These are phyloP conservation scores for Microplitis manilae DNA, from an alignment of 2,888 invertebrate genomes.

Conservation along the genomic window DNA sequence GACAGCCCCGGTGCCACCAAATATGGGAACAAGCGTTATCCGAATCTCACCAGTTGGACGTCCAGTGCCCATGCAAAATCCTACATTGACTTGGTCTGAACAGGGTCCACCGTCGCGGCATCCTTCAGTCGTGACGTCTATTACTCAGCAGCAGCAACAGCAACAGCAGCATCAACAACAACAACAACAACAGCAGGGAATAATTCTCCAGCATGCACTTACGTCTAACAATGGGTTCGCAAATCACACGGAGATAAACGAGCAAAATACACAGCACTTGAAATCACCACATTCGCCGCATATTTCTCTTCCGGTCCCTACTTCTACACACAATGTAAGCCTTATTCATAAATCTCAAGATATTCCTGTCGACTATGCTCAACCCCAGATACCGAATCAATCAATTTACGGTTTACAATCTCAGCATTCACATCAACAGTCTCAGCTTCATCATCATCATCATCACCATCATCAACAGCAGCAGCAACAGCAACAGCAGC, in stretches of 20 bases:
- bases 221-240: constrained; percentile 68
- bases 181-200: constrained; percentile 64
- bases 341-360: constrained; percentile 63
- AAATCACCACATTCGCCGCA: constrained; percentile 65
- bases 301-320: constrained; percentile 56
- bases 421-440: constrained; percentile 49
- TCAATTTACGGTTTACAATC: constrained; percentile 41
- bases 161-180: constrained; percentile 60
- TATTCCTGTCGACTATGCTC: constrained; percentile 66
- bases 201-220: constrained; percentile 72
- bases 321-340: constrained; percentile 61
- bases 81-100: constrained; percentile 63
- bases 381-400: constrained; percentile 50
- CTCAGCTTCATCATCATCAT: constrained; percentile 49
- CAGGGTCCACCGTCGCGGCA: constrained; percentile 66
- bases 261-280: constrained; percentile 60
- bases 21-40: constrained; percentile 82
- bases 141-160: constrained; percentile 66
- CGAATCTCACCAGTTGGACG: constrained; percentile 82
- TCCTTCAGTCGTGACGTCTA: constrained; percentile 68
- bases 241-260: constrained; percentile 61
- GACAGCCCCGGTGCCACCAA: constrained; percentile 66
- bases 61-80: constrained; percentile 60
- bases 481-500: constrained; percentile 57
- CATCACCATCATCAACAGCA: constrained; percentile 59